Base-by-base conservation (phyloP, 64 coral and sea anemone species). In the Pocillopora verrucosa region DNA sequence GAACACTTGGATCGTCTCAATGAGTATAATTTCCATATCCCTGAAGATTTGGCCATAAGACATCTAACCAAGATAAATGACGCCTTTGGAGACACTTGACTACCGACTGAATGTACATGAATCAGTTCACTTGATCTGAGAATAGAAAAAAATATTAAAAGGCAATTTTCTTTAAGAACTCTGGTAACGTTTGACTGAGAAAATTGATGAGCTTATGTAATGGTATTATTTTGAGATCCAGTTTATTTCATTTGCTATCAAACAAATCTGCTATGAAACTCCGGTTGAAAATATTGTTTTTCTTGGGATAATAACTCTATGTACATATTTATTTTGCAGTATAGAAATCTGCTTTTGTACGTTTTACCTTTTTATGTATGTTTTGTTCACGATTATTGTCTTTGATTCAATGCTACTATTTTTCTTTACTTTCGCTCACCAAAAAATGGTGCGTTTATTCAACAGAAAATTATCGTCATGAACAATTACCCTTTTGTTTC, bases 11-110 rank as follows among this genome's bases (percentile, higher is more conserved):
- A 99, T 35, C 73, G 94, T 61, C 76, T 99, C 22, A 92, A 89
- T 11, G 82, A 89, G 36, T 77, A 91, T 62, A 92, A 99, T 59
- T 99, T 93, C 16, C 89, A 93, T 74, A 75, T 99, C 16, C 97
- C 97, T 11, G 97, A 99, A 86, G 97, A 99, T 68, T 85, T 99
- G 0, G 97, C 97, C 36, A 99, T 99, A 61, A 89, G 97, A 86
- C 97, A 99, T 76, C 65, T 99, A 60, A 99, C 94, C 76, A 95
- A 95, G 88, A 95, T 95, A 56, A 99, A 86, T 37, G 97, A 99
- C 59, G 97, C 97, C 0, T 99, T 99, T 79, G 97, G 97, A 15
- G 97, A 99, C 22, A 76, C 89, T 38, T 99, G 87, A 84, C 58
- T 11, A 85, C 4, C 57, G 64, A 19, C 19, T 1, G 41, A 10